phyloP scores from a whole-genome alignment of 2,113 vertebrate species.

The Amazona guildingii region DNA sequence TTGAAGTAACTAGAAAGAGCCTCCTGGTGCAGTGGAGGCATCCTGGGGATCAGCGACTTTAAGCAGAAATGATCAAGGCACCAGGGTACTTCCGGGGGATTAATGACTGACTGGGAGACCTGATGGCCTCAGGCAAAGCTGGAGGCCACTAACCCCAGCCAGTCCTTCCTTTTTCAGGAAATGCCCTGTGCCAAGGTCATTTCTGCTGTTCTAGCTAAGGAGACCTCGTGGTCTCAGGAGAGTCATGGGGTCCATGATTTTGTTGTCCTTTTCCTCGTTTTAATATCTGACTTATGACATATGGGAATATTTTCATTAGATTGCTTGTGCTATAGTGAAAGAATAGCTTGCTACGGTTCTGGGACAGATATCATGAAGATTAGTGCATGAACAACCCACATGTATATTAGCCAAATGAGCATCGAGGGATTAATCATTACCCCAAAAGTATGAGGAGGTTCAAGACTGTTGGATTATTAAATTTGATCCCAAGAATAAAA shows the following conservation, averaged over 20 bases:
- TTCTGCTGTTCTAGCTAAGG: conserved; percentile 47
- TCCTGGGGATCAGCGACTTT: conserved; percentile 62
- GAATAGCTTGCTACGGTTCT: background rate
- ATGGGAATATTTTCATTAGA: conserved; percentile 23
- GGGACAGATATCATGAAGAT: background rate
- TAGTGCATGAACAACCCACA: background rate
- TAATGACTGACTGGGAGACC: conserved; percentile 59
- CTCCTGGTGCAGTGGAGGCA: conserved; percentile 54
- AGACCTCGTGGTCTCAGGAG: background rate
- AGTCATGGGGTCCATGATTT: conserved; percentile 33
- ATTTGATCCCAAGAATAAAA: conserved; percentile 20
- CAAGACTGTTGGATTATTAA: background rate
- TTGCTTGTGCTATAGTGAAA: background rate
- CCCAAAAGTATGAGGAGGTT: background rate
- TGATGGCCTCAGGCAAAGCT: conserved; percentile 64
- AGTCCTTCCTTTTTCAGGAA: conserved; percentile 53
- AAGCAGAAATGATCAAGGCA: conserved; percentile 65
- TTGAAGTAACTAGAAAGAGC: conserved; percentile 63
- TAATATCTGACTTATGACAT: conserved; percentile 33
- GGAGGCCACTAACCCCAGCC: conserved; percentile 59
- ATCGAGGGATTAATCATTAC: conserved; percentile 38
- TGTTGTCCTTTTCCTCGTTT: background rate
- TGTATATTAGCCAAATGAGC: conserved; percentile 27
- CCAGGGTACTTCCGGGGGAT: conserved; percentile 41
- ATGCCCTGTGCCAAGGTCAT: conserved; percentile 44